Conservation (phyloP, 1,140 invertebrate species). For the Meloidogyne exigua region DNA sequence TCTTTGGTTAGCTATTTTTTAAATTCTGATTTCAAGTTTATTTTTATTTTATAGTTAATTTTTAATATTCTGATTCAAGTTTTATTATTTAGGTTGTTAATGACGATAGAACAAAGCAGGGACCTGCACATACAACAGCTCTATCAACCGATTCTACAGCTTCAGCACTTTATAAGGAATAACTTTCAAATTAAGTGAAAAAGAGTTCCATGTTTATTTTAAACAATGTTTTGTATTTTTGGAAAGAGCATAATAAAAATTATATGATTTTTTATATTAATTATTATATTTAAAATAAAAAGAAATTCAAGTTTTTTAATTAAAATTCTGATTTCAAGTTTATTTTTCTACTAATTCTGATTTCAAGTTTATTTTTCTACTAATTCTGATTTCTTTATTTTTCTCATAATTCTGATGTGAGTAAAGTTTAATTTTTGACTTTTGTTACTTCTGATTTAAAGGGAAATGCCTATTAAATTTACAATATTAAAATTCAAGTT, state of each 20-base stretch:
- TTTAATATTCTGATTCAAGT: neutral
- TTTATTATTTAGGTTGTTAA: conserved; percentile 35
- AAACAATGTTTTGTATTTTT: neutral
- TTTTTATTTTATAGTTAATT: neutral
- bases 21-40: neutral
- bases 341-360: neutral
- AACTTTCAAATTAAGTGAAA: neutral
- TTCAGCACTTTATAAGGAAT: neutral
- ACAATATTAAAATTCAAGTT: too few relatives aligned
- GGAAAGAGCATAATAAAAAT: neutral
- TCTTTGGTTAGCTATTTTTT: conserved; percentile 39
- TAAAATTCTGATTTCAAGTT: neutral
- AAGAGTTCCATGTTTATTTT: neutral
- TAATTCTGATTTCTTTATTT: too few relatives aligned
- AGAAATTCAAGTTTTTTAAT: neutral
- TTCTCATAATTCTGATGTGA: too few relatives aligned
- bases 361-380: too few relatives aligned
- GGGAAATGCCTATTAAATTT: too few relatives aligned
- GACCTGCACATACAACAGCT: conserved; percentile 8
- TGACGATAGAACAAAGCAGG: conserved; percentile 39
- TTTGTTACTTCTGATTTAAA: too few relatives aligned
- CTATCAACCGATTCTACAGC: conserved; percentile 18
- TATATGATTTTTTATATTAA: too few relatives aligned
- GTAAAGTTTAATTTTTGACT: too few relatives aligned
- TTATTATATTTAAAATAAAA: too few relatives aligned